Evolutionary conservation across 2,888 invertebrate species (phyloP).

Genomic region (Drosophila bunnanda): DNA sequence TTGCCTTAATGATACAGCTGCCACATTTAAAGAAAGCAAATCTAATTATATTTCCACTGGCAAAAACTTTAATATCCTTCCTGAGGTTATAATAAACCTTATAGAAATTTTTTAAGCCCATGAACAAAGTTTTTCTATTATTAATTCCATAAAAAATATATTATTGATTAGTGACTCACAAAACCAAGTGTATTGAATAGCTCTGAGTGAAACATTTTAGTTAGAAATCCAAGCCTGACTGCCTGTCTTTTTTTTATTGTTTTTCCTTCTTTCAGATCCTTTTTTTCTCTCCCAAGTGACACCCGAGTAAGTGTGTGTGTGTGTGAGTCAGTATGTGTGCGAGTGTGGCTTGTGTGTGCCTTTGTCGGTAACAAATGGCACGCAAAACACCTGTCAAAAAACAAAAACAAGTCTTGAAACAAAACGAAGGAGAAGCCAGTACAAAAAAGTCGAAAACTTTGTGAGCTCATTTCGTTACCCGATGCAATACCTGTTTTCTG

Average conservation of each 20-base stretch:
- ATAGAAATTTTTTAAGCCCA: too few relatives aligned
- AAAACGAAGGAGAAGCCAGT: conserved; percentile 6
- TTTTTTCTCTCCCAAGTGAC: conserved; percentile 11
- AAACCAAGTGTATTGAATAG: neutral
- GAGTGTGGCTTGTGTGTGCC: conserved; percentile 23
- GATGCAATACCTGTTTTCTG: conserved; percentile 5
- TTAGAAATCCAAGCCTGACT: neutral
- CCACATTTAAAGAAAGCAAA: too few relatives aligned
- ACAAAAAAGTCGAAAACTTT: conserved; percentile 20
- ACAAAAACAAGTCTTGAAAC: conserved; percentile 30
- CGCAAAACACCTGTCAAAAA: conserved; percentile 50
- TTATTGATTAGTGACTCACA: neutral
- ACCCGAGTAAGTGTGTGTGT: too few relatives aligned
- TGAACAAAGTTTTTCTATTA: too few relatives aligned
- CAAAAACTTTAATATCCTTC: too few relatives aligned
- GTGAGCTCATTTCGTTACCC: conserved; percentile 37
- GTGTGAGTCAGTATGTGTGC: conserved; percentile 1
- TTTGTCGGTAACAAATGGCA: conserved; percentile 41
- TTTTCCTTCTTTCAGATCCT: conserved; percentile 8
- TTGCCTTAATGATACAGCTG: too few relatives aligned
- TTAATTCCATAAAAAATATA: neutral
- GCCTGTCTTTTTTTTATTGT: neutral
- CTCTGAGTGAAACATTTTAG: neutral
- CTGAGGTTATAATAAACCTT: too few relatives aligned
- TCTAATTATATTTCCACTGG: too few relatives aligned